Conservation (phyloP, 2,888 invertebrate species). For the Chrysodeixis includens region DNA sequence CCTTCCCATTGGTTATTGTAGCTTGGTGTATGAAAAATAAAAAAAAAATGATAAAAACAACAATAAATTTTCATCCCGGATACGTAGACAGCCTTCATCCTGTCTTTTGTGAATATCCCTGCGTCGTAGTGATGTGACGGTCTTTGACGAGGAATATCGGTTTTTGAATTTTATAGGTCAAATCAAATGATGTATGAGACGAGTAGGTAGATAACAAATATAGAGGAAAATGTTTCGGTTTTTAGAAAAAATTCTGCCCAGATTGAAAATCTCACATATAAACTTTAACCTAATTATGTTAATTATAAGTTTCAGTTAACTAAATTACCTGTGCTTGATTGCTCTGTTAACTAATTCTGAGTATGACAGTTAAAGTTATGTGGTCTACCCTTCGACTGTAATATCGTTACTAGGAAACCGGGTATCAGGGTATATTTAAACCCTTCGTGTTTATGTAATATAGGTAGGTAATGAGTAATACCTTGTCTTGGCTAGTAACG, state of each 20-base stretch:
- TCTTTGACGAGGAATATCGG: background rate
- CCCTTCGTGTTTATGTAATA: background rate
- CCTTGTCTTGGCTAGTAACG: background rate
- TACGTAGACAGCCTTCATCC: conserved; percentile 54
- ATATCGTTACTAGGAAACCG: background rate
- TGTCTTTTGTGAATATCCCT: conserved; percentile 56
- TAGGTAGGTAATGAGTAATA: background rate
- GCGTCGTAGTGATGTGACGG: conserved; percentile 36
- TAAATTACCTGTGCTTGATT: background rate
- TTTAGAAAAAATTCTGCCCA: too few species aligned
- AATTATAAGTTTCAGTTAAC: background rate
- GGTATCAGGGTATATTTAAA: background rate
- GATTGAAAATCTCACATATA: background rate
- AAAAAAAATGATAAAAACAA: conserved; percentile 42
- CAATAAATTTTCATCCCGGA: conserved; percentile 50
- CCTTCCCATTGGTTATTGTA: conserved; percentile 19
- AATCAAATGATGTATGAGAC: too few species aligned
- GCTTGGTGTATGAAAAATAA: conserved; percentile 21
- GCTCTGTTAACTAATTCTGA: background rate
- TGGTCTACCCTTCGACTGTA: background rate
- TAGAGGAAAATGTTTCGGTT: too few species aligned
- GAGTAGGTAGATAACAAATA: too few species aligned
- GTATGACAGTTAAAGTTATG: background rate
- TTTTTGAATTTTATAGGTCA: background rate
- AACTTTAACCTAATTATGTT: background rate